These are phyloP conservation scores for Drosophila sturtevanti DNA, from an alignment of 1,140 invertebrate genomes.

Conservation along the genomic window DNA sequence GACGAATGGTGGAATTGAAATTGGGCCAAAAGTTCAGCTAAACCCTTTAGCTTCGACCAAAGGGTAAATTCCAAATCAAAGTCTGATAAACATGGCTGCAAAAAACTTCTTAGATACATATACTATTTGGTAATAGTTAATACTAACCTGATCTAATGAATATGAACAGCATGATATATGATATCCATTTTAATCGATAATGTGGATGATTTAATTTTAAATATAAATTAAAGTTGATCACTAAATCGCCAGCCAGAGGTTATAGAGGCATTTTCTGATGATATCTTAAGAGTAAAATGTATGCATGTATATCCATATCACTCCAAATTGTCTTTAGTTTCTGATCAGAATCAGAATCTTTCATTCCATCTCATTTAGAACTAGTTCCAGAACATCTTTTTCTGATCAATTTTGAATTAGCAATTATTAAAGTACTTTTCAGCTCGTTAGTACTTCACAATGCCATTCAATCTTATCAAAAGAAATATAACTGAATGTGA, in stretches of 20 bases:
- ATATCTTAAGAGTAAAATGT: too few species aligned
- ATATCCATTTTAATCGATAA: too few species aligned
- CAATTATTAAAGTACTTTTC: too few species aligned
- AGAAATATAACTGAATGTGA: constrained; percentile 4
- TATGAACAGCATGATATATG: too few species aligned
- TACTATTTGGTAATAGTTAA: background rate
- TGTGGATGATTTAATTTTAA: background rate
- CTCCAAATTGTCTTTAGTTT: background rate
- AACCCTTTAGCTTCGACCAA: background rate
- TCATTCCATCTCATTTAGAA: too few species aligned
- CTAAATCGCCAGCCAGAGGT: background rate
- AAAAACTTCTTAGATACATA: background rate
- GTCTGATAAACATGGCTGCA: too few species aligned
- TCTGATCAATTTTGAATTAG: too few species aligned
- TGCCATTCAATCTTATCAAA: constrained; percentile 47
- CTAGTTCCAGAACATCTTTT: too few species aligned
- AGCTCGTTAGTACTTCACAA: constrained; percentile 9
- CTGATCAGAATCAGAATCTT: too few species aligned
- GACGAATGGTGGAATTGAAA: constrained; percentile 31
- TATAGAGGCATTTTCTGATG: background rate
- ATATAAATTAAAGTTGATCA: background rate
- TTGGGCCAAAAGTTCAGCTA: constrained; percentile 71
- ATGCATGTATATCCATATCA: too few species aligned
- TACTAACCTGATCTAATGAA: background rate
- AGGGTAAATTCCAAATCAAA: background rate